Evolutionary conservation across 2,113 vertebrate species (phyloP).

Genomic region (Emydura subglobosa): DNA sequence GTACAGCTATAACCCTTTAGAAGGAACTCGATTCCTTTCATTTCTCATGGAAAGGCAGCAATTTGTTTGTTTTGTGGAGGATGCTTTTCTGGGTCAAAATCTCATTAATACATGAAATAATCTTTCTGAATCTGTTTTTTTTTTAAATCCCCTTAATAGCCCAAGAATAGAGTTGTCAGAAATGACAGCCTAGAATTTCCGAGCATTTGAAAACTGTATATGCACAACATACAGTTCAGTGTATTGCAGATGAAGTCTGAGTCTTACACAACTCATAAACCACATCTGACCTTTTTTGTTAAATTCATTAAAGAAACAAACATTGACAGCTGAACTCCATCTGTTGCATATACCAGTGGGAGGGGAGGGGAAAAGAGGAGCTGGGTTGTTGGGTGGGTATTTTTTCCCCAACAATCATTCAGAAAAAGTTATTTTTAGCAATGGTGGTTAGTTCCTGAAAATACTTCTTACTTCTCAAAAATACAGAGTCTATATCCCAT

Average conservation of each 20-base stretch:
- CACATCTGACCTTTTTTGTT: not conserved
- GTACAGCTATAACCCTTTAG: not conserved
- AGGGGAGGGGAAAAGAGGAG: too few relatives aligned
- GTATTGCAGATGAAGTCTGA: not conserved
- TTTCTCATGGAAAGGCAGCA: not conserved
- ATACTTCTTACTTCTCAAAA: constrained; percentile 49
- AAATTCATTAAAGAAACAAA: constrained; percentile 43
- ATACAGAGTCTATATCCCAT: constrained; percentile 30
- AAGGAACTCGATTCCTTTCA: not conserved
- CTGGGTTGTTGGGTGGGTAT: not conserved
- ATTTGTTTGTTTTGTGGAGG: not conserved
- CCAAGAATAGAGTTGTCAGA: not conserved
- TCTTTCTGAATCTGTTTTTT: not conserved
- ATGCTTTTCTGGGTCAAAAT: not conserved
- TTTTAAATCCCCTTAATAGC: not conserved
- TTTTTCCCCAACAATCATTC: constrained; percentile 26
- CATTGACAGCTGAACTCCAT: constrained; percentile 16
- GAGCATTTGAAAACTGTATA: constrained; percentile 22
- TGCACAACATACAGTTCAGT: not conserved
- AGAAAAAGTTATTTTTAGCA: constrained; percentile 68
- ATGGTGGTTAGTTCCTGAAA: constrained; percentile 49
- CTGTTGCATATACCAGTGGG: not conserved
- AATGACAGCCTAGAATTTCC: not conserved
- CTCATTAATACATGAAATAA: not conserved
- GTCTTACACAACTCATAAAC: constrained; percentile 53